phyloP scores from a whole-genome alignment of 2,797 vertebrate species.

The Platyrinchus mystaceus region DNA sequence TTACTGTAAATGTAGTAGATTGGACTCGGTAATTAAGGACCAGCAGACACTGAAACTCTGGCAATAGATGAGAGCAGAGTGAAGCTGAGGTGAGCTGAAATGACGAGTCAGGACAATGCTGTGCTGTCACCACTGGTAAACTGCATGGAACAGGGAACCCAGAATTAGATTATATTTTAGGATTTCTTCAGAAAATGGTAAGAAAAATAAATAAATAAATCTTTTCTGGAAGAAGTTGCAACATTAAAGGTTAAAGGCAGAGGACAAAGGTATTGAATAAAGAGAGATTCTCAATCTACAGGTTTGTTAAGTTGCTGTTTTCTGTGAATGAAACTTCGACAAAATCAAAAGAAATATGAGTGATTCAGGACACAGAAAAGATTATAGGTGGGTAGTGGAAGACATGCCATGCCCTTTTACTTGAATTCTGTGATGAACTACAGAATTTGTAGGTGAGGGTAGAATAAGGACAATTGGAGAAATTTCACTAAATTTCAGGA shows the following conservation, averaged over 20 bases:
- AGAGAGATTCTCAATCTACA: not conserved
- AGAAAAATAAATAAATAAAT: not conserved
- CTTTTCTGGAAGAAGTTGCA: not conserved
- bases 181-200: conserved; percentile 4
- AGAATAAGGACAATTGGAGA: not conserved
- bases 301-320: not conserved
- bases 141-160: not conserved
- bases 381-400: not conserved
- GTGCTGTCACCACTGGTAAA: not conserved
- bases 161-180: not conserved
- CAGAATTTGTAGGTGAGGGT: not conserved
- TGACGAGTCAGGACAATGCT: not conserved
- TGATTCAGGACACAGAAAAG: not conserved
- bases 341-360: not conserved
- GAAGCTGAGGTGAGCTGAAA: not conserved
- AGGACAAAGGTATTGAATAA: not conserved
- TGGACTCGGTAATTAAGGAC: not conserved
- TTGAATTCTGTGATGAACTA: not conserved
- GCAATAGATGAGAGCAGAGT: not conserved
- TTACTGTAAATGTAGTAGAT: not conserved
- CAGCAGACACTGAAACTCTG: not conserved
- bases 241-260: not conserved
- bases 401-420: not conserved
- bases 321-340: not conserved
- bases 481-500: not conserved